Base-by-base conservation (phyloP, 2,888 invertebrate species). In the Drosophila pseudotalamancana region DNA sequence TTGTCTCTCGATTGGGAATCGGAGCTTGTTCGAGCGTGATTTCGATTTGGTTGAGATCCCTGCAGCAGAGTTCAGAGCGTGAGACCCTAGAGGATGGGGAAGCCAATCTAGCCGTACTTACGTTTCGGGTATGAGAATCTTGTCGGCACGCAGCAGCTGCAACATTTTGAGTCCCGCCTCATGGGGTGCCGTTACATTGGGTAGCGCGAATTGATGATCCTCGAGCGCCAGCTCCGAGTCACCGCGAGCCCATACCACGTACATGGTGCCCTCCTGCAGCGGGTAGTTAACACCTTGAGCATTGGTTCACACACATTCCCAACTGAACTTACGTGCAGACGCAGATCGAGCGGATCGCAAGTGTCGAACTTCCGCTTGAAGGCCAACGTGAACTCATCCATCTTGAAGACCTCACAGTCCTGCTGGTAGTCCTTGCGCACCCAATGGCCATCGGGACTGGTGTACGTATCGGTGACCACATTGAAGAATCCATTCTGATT, bases 211-310 rank as follows among this genome's bases (percentile, higher is more conserved):
- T 76, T 90, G 90, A 72, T 90, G 89, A 74, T 91, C 90, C 67
- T 90, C 90, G 21, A 91, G 84, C 4, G 89, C 76, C 6, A 97
- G 90, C 19, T 95, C 95, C 56, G 96, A 96, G n/a, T 92, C 91
- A 0, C 97, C 97, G 72, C 94, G 93, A 0, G 96, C 94, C 97
- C 97, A 98, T 1, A 97, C 94, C 4, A 98, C 91, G 89, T 97
- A 97, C 61, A 96, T 96, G 23, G 98, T 98, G 19, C 97, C 98
- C 89, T 96, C 96, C 97, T 97, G 86, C 4, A n/a, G n/a, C n/a
- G n/a, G n/a, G n/a, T n/a, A n/a, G n/a, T n/a, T n/a, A n/a, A n/a
- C n/a, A n/a, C n/a, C n/a, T n/a, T n/a, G n/a, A n/a, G n/a, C n/a
- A n/a, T n/a, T n/a, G n/a, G n/a, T n/a, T n/a, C n/a, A n/a, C n/a